Conservation (phyloP, 37 sponge, comb jelly and placozoan genomes). For the Beroe forskalii region DNA sequence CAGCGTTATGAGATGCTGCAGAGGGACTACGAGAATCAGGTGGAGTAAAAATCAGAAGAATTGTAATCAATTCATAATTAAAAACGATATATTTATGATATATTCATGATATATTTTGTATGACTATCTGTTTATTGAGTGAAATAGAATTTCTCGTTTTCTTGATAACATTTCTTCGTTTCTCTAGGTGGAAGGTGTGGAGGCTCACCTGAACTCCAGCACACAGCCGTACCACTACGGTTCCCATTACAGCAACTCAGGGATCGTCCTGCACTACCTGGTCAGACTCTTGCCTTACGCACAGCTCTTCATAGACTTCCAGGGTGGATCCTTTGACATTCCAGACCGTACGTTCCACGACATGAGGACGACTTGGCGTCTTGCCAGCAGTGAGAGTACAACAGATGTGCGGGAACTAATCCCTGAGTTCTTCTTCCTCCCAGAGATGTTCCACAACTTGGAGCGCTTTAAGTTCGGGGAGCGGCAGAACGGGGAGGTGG, state of each 20-base stretch:
- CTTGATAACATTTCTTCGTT: not conserved
- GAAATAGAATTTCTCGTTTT: not conserved
- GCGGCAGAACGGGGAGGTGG: conserved; percentile 81
- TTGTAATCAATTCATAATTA: not conserved
- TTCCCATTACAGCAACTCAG: conserved; percentile 97
- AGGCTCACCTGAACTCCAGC: conserved; percentile 23
- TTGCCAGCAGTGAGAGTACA: conserved; percentile 85
- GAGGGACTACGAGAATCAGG: conserved; percentile 28
- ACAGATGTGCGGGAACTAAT: conserved; percentile 96
- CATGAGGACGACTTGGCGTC: conserved; percentile 87
- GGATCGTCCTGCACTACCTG: conserved; percentile 94
- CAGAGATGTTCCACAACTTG: conserved; percentile 87
- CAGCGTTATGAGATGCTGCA: conserved; percentile 71
- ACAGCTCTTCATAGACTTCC: conserved; percentile 91
- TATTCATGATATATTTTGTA: too few species aligned
- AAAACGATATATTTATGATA: not conserved
- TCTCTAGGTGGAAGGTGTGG: too few species aligned
- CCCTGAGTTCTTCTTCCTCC: conserved; percentile 97
- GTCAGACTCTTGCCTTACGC: conserved; percentile 96
- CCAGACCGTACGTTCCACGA: conserved; percentile 95
- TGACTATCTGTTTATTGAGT: conserved; percentile 57
- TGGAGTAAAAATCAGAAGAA: too few species aligned
- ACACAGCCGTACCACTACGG: conserved; percentile 96
- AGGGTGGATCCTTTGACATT: conserved; percentile 89
- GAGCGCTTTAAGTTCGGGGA: conserved; percentile 91